phyloP scores from a whole-genome alignment of 1,140 invertebrate genomes.

The Trissolcus basalis region DNA sequence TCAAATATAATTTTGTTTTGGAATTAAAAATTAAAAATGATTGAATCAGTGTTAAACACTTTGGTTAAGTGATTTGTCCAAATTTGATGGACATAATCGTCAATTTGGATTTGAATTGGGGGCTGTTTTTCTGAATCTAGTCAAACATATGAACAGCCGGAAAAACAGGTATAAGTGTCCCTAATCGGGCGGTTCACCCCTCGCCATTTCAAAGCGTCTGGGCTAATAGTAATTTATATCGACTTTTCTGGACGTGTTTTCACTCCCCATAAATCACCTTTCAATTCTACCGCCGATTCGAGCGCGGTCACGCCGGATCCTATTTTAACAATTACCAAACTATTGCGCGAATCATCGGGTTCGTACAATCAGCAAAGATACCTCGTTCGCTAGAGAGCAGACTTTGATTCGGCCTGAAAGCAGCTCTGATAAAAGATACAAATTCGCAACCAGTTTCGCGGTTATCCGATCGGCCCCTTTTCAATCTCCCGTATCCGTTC shows the following conservation, averaged over 20 bases:
- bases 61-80: too few species aligned
- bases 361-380: slow-evolving; percentile 25
- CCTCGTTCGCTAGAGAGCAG: slow-evolving; percentile 23
- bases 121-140: not conserved
- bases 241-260: slow-evolving; percentile 12
- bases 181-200: slow-evolving; percentile 20
- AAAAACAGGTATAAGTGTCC: slow-evolving; percentile 25
- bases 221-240: slow-evolving; percentile 23
- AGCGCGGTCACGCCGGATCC: slow-evolving; percentile 1
- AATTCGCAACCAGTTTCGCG: slow-evolving; percentile 39
- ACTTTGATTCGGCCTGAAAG: slow-evolving; percentile 34
- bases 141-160: slow-evolving; percentile 19
- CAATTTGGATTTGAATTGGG: too few species aligned
- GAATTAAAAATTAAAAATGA: too few species aligned
- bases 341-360: slow-evolving; percentile 25
- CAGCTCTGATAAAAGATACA: slow-evolving; percentile 32
- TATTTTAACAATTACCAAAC: slow-evolving; percentile 38
- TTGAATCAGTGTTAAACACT: too few species aligned
- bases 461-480: slow-evolving; percentile 54
- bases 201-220: slow-evolving; percentile 11
- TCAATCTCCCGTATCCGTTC: slow-evolving; percentile 29
- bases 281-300: not conserved
- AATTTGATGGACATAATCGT: too few species aligned
- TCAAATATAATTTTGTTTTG: too few species aligned
- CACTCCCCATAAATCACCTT: slow-evolving; percentile 33